Base-by-base conservation (phyloP, 2,888 invertebrate genomes). In the Argyresthia goedartella region DNA sequence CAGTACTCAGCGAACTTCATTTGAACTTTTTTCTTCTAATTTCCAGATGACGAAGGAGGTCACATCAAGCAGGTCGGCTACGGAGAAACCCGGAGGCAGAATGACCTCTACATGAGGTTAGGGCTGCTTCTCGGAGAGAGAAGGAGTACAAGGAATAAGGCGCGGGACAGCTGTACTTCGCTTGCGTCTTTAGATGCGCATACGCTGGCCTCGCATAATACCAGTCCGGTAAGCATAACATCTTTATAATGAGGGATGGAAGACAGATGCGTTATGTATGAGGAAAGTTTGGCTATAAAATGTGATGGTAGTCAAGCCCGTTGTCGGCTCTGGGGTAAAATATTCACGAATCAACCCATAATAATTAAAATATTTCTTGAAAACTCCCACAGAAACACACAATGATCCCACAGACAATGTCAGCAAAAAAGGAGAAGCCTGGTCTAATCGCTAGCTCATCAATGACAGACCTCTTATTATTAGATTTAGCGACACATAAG, bases 91-190 rank as follows among this genome's bases (percentile, higher is more conserved):
- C 57, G 82, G 9, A 57, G 86, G 16, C 86, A 94, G 73, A 93
- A 92, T 67, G 95, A 95, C 71, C 88, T 95, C 59, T 94, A 95
- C 80, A 93, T 93, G 90, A 88, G 95, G 15, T 85, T 95, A 42
- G 95, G 95, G 0, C 82, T 95, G n/a, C 84, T 95, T 44, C 85
- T 95, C 50, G 95, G 94, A 0, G 93, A 93, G 61, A 85, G 91
- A 52, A 88, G 90, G 11, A 77, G 90, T 35, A 69, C 79, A 15
- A 65, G 85, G 49, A 88, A 88, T 57, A 85, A 84, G 54, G 77
- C 81, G 48, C 59, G 78, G 48, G 84, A 88, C 49, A 84, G 88
- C 60, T 81, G 87, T 62, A 85, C 88, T 4, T 88, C 88, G 7
- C 75, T 90, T 52, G 89, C 89, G 11, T 90, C 89, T 46, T 84